phyloP scores from a whole-genome alignment of 1,140 invertebrate genomes.

The Gryon sp. region DNA sequence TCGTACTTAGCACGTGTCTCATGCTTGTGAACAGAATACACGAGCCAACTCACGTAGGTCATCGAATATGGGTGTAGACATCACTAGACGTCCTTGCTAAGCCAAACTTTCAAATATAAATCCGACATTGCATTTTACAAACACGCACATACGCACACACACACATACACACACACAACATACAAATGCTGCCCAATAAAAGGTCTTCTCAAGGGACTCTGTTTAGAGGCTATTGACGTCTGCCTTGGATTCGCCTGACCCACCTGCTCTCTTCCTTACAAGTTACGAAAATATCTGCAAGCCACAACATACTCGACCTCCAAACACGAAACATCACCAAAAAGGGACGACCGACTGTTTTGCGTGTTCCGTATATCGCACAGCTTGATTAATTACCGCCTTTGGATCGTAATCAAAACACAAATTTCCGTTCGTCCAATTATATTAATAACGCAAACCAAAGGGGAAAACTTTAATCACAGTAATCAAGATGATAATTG shows the following conservation, averaged over 20 bases:
- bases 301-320: conserved; percentile 5
- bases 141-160: no score
- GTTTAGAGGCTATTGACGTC: conserved; percentile 69
- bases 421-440: conserved; percentile 12
- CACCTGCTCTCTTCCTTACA: conserved; percentile 68
- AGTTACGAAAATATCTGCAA: conserved; percentile 47
- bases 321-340: conserved; percentile 25
- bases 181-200: conserved; percentile 43
- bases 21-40: conserved; percentile 34
- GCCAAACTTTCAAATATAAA: conserved; percentile 61
- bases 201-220: conserved; percentile 60
- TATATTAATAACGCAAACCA: conserved; percentile 36
- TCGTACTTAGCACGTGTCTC: conserved; percentile 52
- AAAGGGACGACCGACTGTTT: conserved; percentile 1
- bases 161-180: no score
- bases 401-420: conserved; percentile 5
- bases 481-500: conserved; percentile 26
- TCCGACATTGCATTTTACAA: conserved; percentile 58
- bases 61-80: conserved; percentile 58
- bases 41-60: conserved; percentile 52
- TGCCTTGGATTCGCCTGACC: conserved; percentile 47
- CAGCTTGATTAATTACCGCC: conserved; percentile 33
- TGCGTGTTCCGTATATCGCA: conserved; percentile 11
- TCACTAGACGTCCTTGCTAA: conserved; percentile 63
- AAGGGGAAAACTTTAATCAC: not conserved